Conservation (phyloP, 2,113 vertebrate genomes). For the Sander vitreus region DNA sequence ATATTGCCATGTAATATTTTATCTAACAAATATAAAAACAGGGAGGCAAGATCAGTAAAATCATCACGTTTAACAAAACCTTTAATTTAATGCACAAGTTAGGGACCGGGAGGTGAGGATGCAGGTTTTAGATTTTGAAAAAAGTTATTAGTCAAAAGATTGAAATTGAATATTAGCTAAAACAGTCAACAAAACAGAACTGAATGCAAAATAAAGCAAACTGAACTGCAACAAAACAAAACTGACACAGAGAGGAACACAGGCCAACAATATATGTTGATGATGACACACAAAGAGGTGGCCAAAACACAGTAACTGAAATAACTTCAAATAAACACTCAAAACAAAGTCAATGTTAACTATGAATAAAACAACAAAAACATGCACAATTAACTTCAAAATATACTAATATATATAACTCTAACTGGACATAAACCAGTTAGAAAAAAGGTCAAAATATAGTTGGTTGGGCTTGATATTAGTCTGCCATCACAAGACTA, state of each 20-base stretch:
- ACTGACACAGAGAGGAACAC: neutral
- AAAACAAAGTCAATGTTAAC: neutral
- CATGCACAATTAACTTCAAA: too few species aligned
- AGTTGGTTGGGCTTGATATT: too few species aligned
- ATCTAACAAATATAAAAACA: neutral
- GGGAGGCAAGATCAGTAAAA: neutral
- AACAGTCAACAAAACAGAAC: neutral
- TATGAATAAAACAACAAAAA: neutral
- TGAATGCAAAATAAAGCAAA: neutral
- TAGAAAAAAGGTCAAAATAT: too few species aligned
- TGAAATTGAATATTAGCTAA: neutral
- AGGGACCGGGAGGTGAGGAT: neutral
- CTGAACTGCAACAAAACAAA: neutral
- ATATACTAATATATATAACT: too few species aligned
- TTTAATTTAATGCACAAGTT: neutral
- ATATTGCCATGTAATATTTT: neutral
- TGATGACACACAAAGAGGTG: neutral
- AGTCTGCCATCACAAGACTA: too few species aligned
- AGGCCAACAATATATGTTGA: neutral
- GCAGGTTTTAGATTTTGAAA: neutral
- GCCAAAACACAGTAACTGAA: neutral
- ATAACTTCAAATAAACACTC: neutral
- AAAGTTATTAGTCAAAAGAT: neutral
- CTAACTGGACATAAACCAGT: too few species aligned
- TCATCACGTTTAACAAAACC: neutral